These are phyloP conservation scores for Hippocampus barbouri DNA, from an alignment of 2,113 vertebrate species.

Conservation along the genomic window DNA sequence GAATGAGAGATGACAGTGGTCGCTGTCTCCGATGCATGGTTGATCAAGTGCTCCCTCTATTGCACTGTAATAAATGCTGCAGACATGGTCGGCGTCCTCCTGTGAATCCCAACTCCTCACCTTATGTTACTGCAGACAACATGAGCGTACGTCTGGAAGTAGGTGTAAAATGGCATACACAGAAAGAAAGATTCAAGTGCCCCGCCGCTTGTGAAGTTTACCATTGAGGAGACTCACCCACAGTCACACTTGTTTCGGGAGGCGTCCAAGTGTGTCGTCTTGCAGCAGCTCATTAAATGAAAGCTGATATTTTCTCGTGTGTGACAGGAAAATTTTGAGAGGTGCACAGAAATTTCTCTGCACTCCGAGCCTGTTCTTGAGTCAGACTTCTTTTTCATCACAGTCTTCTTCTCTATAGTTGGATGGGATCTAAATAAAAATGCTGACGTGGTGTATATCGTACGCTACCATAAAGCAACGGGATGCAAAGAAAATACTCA, in stretches of 20 bases:
- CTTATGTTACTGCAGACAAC: background rate
- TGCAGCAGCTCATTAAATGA: slow-evolving; percentile 6
- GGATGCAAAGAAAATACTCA: too few species aligned
- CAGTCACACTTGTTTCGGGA: background rate
- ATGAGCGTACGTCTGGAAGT: background rate
- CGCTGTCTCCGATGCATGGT: slow-evolving; percentile 4
- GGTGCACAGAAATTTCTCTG: background rate
- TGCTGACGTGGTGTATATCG: background rate
- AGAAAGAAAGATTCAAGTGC: background rate
- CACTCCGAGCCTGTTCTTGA: background rate
- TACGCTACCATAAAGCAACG: background rate
- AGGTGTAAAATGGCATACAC: background rate
- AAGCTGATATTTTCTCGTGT: slow-evolving; percentile 8
- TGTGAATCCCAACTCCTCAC: background rate
- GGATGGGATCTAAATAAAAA: background rate
- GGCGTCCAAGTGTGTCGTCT: background rate
- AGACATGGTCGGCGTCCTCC: slow-evolving; percentile 2
- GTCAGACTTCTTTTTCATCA: background rate
- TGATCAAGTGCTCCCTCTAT: slow-evolving; percentile 21
- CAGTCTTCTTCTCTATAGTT: background rate
- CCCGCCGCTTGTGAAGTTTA: background rate
- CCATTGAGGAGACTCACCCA: background rate
- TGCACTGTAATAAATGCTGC: slow-evolving; percentile 3
- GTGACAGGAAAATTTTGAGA: background rate
- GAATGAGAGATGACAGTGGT: background rate